Conservation (phyloP, 2,113 vertebrate species). For the Brevimyrus niger region DNA sequence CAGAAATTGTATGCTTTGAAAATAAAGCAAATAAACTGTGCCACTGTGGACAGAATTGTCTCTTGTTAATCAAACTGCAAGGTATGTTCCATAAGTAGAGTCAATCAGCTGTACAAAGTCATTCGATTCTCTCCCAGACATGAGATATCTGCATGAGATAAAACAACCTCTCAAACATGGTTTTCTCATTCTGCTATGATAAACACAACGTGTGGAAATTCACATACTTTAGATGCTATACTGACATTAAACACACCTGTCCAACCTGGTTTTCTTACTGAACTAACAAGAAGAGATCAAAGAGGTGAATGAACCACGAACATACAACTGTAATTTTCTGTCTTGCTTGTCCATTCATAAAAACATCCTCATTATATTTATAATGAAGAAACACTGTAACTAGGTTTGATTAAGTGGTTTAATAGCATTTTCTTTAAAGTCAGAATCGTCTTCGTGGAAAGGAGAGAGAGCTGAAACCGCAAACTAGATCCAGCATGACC, state of each 20-base stretch:
- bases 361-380: not conserved
- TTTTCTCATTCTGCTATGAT: not conserved
- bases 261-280: not conserved
- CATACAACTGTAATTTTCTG: not conserved
- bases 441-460: not conserved
- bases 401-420: not conserved
- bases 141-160: not conserved
- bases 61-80: constrained; percentile 7
- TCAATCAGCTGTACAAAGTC: not conserved
- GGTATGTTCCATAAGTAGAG: not conserved
- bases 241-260: not conserved
- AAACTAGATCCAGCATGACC: not conserved
- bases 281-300: not conserved
- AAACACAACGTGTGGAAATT: not conserved
- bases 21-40: constrained; percentile 9
- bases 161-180: not conserved
- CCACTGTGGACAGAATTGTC: constrained; percentile 1
- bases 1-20: not conserved
- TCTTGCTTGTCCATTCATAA: not conserved
- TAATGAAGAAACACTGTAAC: not conserved
- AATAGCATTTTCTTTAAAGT: not conserved
- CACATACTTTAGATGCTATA: not conserved
- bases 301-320: not conserved
- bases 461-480: not conserved
- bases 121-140: not conserved